These are phyloP conservation scores for Tinea trinotella DNA, from an alignment of 2,888 invertebrate species.

Conservation along the genomic window DNA sequence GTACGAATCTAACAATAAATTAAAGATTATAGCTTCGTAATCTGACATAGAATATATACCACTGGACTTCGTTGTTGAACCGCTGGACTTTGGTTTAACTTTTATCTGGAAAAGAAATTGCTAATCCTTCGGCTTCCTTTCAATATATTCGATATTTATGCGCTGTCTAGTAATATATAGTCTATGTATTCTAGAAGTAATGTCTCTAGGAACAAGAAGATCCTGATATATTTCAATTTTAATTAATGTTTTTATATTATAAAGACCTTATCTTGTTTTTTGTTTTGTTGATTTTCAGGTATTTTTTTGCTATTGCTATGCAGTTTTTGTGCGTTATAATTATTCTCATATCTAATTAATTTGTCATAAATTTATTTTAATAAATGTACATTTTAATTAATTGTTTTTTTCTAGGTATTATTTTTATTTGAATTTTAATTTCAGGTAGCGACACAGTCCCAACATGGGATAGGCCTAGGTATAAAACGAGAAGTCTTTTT, in stretches of 20 bases:
- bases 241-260: neutral
- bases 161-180: too few relatives aligned
- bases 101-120: too few relatives aligned
- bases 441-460: constrained; percentile 83
- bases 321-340: neutral
- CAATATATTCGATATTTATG: too few relatives aligned
- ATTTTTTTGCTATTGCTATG: neutral
- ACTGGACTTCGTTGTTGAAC: too few relatives aligned
- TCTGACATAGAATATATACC: too few relatives aligned
- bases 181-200: neutral
- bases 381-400: neutral
- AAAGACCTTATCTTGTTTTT: neutral
- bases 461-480: constrained; percentile 85
- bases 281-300: neutral
- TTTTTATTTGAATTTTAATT: constrained; percentile 28
- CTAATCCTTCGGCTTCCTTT: too few relatives aligned
- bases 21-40: neutral
- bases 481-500: constrained; percentile 95
- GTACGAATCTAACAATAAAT: neutral
- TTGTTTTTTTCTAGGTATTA: neutral
- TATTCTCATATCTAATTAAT: too few relatives aligned
- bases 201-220: neutral
- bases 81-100: too few relatives aligned
- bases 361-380: neutral
- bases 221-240: neutral